Base-by-base conservation (phyloP, 2,888 invertebrate genomes). In the Amiota communis region DNA sequence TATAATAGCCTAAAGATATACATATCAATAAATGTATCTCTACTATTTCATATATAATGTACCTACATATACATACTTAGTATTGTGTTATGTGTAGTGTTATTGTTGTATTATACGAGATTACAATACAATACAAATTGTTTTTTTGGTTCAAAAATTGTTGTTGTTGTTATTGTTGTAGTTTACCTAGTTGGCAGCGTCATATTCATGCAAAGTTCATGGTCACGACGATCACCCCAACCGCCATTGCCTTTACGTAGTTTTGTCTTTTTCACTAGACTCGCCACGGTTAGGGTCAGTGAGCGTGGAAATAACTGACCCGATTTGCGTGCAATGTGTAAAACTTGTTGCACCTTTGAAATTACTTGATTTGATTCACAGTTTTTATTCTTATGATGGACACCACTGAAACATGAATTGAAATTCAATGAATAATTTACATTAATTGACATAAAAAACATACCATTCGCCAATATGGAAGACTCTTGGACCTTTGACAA, bases 381-480 rank as follows among this genome's bases (percentile, higher is more conserved):
- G 87, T 96, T 96, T 63, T 94, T 94, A 88, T 97, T 96, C 91
- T 97, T 98, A 89, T 98, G 98, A 90, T 98, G 98, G 71, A 98
- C 95, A 9, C 98, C 98, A 90, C 98, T 98, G 75, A 72, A 78
- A 72, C 56, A 72, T 63, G 64, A 63, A 13, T 10, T 10, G 2
- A 9, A 17, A 53, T 11, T 11, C 2, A 9, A 17, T 6, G 53
- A n/a, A 17, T 59, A 59, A 36, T n/a, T 11, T 36, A 13, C 20
- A 15, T 20, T 3, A 63, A 6, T 70, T 17, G 23, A 51, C 8
- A 9, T n/a, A n/a, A 13, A 1, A 57, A 8, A 46, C 2, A 74
- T 91, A 98, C 97, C 99, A 99, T 92, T 99, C 98, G 48, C 99
- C 99, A 85, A 99, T 98, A 91, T 99, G 99, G 91, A 98, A 98